phyloP scores from a whole-genome alignment of 2,888 invertebrate species.

The Cephalotes varians region DNA sequence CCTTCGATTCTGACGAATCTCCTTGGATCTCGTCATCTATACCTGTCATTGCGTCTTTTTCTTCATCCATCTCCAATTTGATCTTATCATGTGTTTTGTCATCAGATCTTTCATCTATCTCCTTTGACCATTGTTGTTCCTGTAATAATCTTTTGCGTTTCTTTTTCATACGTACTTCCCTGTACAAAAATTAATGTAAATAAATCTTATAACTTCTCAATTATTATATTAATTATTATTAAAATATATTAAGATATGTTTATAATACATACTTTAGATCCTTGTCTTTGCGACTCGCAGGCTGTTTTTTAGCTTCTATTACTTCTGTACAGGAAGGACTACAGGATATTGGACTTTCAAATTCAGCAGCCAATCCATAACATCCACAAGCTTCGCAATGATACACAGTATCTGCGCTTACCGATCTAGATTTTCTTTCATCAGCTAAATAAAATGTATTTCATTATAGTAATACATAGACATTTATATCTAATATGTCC shows the following conservation, averaged over 20 bases:
- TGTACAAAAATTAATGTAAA: slow-evolving; percentile 54
- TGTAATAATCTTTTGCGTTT: slow-evolving; percentile 83
- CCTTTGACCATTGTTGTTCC: slow-evolving; percentile 79
- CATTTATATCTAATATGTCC: not conserved
- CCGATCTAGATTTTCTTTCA: slow-evolving; percentile 84
- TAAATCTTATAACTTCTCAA: not conserved
- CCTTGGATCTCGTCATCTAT: slow-evolving; percentile 78
- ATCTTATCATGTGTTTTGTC: slow-evolving; percentile 77
- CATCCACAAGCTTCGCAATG: slow-evolving; percentile 94
- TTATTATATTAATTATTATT: not conserved
- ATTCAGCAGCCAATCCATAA: slow-evolving; percentile 94
- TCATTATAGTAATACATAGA: not conserved
- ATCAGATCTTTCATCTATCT: slow-evolving; percentile 77
- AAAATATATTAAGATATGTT: not conserved
- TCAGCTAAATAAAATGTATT: slow-evolving; percentile 72
- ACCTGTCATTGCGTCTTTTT: slow-evolving; percentile 81
- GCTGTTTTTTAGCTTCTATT: slow-evolving; percentile 82
- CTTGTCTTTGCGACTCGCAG: slow-evolving; percentile 80
- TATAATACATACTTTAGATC: slow-evolving; percentile 76
- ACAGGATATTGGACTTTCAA: slow-evolving; percentile 92
- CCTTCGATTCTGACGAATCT: slow-evolving; percentile 80
- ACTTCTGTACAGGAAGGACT: slow-evolving; percentile 90
- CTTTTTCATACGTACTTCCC: slow-evolving; percentile 81
- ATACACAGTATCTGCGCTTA: slow-evolving; percentile 90
- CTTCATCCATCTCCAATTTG: slow-evolving; percentile 83